phyloP scores from a whole-genome alignment of 2,113 vertebrate species.

The Carettochelys insculpta region DNA sequence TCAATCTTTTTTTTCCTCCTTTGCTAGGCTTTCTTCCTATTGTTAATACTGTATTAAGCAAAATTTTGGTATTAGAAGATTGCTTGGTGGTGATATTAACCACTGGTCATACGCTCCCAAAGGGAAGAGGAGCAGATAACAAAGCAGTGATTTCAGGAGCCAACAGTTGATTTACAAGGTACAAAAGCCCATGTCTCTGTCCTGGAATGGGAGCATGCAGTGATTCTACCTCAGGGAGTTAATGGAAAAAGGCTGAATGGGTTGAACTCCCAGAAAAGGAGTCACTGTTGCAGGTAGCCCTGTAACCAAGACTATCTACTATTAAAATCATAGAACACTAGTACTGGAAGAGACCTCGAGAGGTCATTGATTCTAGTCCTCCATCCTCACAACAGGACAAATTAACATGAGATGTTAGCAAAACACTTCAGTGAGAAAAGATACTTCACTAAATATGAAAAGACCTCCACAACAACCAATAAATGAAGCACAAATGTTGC shows the following conservation, averaged over 20 bases:
- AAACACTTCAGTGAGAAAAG: background rate
- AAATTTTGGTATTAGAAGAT: background rate
- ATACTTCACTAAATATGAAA: background rate
- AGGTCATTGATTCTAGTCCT: no score
- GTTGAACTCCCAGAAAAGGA: background rate
- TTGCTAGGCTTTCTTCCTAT: background rate
- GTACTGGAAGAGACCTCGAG: no score
- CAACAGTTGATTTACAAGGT: background rate
- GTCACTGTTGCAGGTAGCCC: background rate
- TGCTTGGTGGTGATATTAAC: background rate
- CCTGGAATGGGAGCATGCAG: background rate
- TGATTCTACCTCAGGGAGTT: background rate
- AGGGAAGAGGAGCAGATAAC: background rate
- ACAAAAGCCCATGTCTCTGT: background rate
- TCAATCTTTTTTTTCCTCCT: background rate
- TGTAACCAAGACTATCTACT: background rate
- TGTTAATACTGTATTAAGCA: background rate
- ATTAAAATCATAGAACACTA: no score
- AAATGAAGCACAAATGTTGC: background rate
- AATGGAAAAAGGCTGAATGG: background rate
- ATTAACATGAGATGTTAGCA: background rate
- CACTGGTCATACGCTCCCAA: background rate
- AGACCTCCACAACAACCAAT: background rate
- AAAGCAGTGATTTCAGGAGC: background rate
- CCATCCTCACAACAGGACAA: no score